phyloP scores from a whole-genome alignment of 2,888 invertebrate genomes.

The Eudemis profundana region DNA sequence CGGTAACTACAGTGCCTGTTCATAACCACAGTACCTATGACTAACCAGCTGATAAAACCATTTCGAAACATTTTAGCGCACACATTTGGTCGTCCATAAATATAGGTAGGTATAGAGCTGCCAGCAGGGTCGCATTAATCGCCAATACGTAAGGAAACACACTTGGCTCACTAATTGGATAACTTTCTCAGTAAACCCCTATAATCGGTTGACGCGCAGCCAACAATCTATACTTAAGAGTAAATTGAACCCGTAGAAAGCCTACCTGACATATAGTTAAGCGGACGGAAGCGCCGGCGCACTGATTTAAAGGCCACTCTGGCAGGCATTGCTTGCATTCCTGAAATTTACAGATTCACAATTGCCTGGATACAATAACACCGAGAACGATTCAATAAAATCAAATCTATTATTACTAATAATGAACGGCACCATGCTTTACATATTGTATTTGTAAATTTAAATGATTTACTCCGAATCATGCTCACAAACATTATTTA shows the following conservation, averaged over 20 bases:
- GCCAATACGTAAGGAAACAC: too few species aligned
- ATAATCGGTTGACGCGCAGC: background rate
- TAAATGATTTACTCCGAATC: background rate
- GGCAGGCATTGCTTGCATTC: slow-evolving; percentile 1
- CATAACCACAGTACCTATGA: too few species aligned
- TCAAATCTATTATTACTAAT: background rate
- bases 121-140: too few species aligned
- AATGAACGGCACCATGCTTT: background rate
- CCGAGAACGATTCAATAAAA: background rate
- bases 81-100: too few species aligned
- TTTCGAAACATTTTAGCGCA: too few species aligned
- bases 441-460: background rate
- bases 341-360: slow-evolving; percentile 28
- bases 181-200: background rate
- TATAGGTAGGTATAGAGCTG: too few species aligned
- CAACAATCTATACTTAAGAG: background rate
- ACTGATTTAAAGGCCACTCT: background rate
- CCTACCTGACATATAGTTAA: slow-evolving; percentile 4
- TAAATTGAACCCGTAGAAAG: background rate
- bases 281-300: background rate
- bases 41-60: too few species aligned
- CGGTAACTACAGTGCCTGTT: too few species aligned
- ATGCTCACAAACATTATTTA: background rate
- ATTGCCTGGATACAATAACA: slow-evolving; percentile 10
- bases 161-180: too few species aligned